A percentile compares a stretch with the other conserved stretches of the same genome.
Evolutionary conservation across 2,888 invertebrate species (phyloP).

Genomic region (Podotricha telesiphe): DNA sequence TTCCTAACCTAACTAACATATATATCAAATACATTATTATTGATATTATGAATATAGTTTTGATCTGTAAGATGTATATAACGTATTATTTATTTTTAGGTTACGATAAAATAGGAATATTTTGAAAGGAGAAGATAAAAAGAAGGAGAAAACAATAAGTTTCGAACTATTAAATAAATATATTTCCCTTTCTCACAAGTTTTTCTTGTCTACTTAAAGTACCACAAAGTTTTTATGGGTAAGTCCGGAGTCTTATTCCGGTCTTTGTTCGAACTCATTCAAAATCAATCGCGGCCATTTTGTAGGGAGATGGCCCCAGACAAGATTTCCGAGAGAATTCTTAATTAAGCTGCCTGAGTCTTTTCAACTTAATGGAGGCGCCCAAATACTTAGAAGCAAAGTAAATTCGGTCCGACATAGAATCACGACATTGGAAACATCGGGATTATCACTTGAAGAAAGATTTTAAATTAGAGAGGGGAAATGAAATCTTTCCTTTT

Average conservation of each 20-base stretch:
- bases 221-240: slow-evolving; percentile 66
- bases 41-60: too few relatives aligned
- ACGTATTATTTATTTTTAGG: background rate
- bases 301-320: slow-evolving; percentile 65
- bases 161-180: slow-evolving; percentile 18
- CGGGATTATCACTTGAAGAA: slow-evolving; percentile 41
- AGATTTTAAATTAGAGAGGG: slow-evolving; percentile 35
- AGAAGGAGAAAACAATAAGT: background rate
- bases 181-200: slow-evolving; percentile 17
- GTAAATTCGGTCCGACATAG: slow-evolving; percentile 67
- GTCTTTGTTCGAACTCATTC: slow-evolving; percentile 77
- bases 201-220: slow-evolving; percentile 48
- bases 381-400: slow-evolving; percentile 69
- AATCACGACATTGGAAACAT: slow-evolving; percentile 49
- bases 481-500: slow-evolving; percentile 10
- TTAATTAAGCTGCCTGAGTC: slow-evolving; percentile 78
- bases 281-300: slow-evolving; percentile 80
- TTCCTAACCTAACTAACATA: too few relatives aligned
- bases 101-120: background rate
- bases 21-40: too few relatives aligned
- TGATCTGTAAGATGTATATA: background rate
- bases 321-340: slow-evolving; percentile 80
- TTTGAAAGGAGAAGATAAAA: too few relatives aligned
- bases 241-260: slow-evolving; percentile 61
- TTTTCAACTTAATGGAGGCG: slow-evolving; percentile 79